Conservation (phyloP, 2,888 invertebrate species). For the Hypselothyrea guttata region DNA sequence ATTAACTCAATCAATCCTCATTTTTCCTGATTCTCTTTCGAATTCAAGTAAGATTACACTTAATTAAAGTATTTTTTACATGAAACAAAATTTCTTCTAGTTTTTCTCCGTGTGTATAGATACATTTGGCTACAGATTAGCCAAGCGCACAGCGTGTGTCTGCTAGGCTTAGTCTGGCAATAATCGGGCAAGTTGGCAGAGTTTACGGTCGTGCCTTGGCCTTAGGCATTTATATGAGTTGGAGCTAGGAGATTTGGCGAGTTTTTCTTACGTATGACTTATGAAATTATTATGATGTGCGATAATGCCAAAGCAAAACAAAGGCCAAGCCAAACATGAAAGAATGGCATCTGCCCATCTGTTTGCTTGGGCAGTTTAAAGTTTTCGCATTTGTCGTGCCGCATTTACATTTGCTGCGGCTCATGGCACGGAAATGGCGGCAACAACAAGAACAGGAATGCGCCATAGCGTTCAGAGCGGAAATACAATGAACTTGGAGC, state of each 20-base stretch:
- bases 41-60: too few species aligned
- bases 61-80: too few species aligned
- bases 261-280: slow-evolving; percentile 43
- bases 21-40: too few species aligned
- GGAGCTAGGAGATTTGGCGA: slow-evolving; percentile 6
- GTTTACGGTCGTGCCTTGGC: background rate
- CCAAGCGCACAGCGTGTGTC: slow-evolving; percentile 10
- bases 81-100: too few species aligned
- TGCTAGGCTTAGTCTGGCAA: background rate
- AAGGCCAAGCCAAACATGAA: slow-evolving; percentile 8
- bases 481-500: slow-evolving; percentile 35
- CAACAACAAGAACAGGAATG: slow-evolving; percentile 33
- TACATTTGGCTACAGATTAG: background rate
- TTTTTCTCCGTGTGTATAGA: too few species aligned
- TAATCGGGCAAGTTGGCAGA: slow-evolving; percentile 5
- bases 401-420: slow-evolving; percentile 66
- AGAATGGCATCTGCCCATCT: slow-evolving; percentile 33
- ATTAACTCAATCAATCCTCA: too few species aligned
- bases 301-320: slow-evolving; percentile 54
- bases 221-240: slow-evolving; percentile 19
- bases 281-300: slow-evolving; percentile 62
- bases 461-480: slow-evolving; percentile 25
- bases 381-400: slow-evolving; percentile 69
- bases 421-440: slow-evolving; percentile 66
- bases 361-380: slow-evolving; percentile 64